These are phyloP conservation scores for Coelopa pilipes DNA, from an alignment of 2,888 invertebrate genomes.

Conservation along the genomic window DNA sequence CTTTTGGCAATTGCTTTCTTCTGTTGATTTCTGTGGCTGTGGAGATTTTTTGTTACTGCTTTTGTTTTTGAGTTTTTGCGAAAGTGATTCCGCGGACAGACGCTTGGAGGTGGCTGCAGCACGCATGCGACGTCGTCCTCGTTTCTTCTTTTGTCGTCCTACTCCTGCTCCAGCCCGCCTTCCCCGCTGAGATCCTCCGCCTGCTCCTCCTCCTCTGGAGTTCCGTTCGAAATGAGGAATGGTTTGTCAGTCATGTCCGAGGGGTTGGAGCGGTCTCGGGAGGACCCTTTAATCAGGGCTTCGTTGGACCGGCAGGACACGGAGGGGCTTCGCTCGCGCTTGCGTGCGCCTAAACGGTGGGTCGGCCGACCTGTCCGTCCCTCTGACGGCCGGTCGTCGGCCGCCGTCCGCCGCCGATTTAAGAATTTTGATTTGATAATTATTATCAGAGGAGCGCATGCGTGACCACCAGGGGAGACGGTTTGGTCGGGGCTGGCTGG, in stretches of 20 bases:
- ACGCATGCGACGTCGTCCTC: neutral
- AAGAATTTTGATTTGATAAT: slow-evolving; percentile 64
- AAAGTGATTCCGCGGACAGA: neutral
- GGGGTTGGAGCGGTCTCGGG: neutral
- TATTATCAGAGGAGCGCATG: slow-evolving; percentile 60
- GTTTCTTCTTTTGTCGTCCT: neutral
- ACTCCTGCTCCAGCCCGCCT: neutral
- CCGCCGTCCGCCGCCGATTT: slow-evolving; percentile 51
- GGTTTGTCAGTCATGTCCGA: neutral
- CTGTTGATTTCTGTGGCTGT: too few species aligned
- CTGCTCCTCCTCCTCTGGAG: too few species aligned
- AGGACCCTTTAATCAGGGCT: slow-evolving; percentile 3
- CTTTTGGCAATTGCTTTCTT: neutral
- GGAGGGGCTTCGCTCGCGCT: neutral
- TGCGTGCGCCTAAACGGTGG: slow-evolving; percentile 48
- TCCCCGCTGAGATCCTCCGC: too few species aligned
- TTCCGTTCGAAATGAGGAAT: too few species aligned
- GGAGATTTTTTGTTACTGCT: neutral
- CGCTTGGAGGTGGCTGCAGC: neutral
- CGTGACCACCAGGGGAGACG: slow-evolving; percentile 52
- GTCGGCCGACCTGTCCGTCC: slow-evolving; percentile 43
- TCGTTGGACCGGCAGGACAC: neutral
- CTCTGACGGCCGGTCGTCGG: too few species aligned
- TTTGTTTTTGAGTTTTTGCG: slow-evolving; percentile 1
- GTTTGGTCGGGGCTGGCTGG: too few species aligned